Base-by-base conservation (phyloP, 2,888 invertebrate species). In the Diarsia dahlii region DNA sequence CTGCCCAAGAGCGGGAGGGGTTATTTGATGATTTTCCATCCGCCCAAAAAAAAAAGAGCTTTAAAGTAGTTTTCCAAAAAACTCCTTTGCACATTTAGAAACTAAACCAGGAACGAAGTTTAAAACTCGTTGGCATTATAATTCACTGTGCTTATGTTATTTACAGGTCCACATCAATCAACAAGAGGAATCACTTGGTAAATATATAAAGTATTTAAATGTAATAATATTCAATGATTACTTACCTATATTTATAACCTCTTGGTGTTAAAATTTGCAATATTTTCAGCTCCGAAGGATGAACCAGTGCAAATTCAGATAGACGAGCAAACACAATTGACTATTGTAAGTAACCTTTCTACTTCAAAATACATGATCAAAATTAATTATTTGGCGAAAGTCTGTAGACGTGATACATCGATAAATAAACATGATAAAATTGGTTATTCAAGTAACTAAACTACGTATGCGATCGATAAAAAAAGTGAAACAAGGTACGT, bases 291-390 rank as follows among this genome's bases (percentile, higher is more conserved):
- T 3, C 80, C 90, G 0, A 96, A 96, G 88, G 96, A 96, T 62
- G 96, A 96, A 58, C 93, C 95, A 0, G 92, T 95, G 12, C 96
- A 96, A 86, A 95, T 96, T 69, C 96, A 96, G 83, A 94, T 96
- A 20, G 96, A 96, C 52, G 96, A 96, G 34, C 96, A 96, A 86
- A 84, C 95, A 0, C 96, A 96, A 74, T 79, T 96, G 56, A 95
- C 96, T 34, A 94, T 96, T 60, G 96, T 96, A 88, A 92, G 96
- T 95, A 88, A 65, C 28, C 0, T 56, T 56, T 63, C 39, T 76
- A 48, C 72, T 20, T 2, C 10, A 13, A 34, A 39, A 6, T 62
- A 45, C 39, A 50, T 10, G 52, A 3, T n/a, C 3, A 52, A 52
- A 52, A 52, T 52, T n/a, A n/a, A 54, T 12, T 54, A n/a, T 5